Evolutionary conservation across 2,797 vertebrate species (phyloP).

Genomic region (Coccyzus lansbergi): DNA sequence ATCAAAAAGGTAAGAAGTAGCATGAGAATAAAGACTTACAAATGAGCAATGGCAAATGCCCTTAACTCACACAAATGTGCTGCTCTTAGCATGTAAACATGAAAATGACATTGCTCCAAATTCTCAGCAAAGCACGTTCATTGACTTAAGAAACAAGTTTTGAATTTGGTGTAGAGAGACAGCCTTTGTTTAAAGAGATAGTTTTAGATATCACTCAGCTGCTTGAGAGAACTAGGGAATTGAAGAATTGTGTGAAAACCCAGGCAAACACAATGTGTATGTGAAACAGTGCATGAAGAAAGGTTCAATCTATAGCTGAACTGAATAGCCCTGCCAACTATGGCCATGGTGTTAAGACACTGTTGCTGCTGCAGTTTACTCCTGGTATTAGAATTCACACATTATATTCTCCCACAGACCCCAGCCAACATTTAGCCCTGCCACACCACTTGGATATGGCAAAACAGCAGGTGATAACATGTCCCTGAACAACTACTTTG

Average conservation of each 20-base stretch:
- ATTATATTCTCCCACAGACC: background rate
- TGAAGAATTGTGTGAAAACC: background rate
- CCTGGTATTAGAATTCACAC: background rate
- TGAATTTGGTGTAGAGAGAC: background rate
- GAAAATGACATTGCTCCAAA: background rate
- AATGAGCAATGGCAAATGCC: background rate
- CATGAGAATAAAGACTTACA: background rate
- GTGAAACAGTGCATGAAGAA: background rate
- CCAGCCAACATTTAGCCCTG: background rate
- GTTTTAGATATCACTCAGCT: background rate
- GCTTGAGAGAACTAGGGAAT: background rate
- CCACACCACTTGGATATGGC: background rate
- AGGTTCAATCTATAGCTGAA: background rate
- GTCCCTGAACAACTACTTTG: background rate
- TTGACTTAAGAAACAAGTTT: background rate
- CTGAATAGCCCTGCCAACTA: background rate
- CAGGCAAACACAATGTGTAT: background rate
- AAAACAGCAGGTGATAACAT: background rate
- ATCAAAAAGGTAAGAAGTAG: conserved; percentile 75
- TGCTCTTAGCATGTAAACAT: background rate
- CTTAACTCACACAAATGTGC: background rate
- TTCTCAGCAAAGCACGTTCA: background rate
- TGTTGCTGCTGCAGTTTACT: background rate
- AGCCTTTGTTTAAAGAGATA: background rate
- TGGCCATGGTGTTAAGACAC: background rate